phyloP scores from a whole-genome alignment of 2,888 invertebrate genomes.

The Loripinus fragilis region DNA sequence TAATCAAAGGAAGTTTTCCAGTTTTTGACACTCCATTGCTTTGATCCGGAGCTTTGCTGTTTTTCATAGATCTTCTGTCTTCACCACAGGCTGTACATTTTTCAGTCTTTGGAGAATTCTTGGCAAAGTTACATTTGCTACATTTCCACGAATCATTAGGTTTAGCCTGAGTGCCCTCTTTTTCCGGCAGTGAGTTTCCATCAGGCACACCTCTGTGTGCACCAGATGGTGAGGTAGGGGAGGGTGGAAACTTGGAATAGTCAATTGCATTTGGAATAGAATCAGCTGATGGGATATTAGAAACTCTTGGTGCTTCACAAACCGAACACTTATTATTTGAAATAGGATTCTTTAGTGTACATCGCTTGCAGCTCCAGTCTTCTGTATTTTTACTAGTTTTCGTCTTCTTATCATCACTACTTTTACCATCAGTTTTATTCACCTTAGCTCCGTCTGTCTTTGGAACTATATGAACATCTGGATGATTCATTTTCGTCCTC shows the following conservation, averaged over 20 bases:
- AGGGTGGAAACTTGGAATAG: slow-evolving; percentile 53
- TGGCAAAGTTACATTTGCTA: slow-evolving; percentile 93
- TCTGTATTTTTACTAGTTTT: background rate
- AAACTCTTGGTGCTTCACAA: slow-evolving; percentile 87
- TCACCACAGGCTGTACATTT: slow-evolving; percentile 92
- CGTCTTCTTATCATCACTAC: background rate
- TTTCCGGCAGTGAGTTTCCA: slow-evolving; percentile 14
- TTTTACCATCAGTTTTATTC: background rate
- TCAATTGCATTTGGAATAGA: slow-evolving; percentile 60
- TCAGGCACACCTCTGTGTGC: slow-evolving; percentile 23
- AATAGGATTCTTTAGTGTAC: slow-evolving; percentile 90
- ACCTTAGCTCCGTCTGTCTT: background rate
- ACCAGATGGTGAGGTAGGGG: slow-evolving; percentile 50
- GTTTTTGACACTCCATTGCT: background rate
- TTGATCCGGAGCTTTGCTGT: background rate
- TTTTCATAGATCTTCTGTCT: slow-evolving; percentile 32
- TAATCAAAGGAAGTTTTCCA: slow-evolving; percentile 4
- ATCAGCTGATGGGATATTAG: slow-evolving; percentile 65
- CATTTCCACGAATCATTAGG: slow-evolving; percentile 90
- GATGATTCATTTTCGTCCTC: slow-evolving; percentile 24
- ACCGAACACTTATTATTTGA: slow-evolving; percentile 89
- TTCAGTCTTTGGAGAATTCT: slow-evolving; percentile 91
- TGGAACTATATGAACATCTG: slow-evolving; percentile 15
- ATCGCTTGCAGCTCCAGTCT: slow-evolving; percentile 86
- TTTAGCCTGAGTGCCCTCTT: slow-evolving; percentile 10